Evolutionary conservation across 2,888 invertebrate species (phyloP).

Genomic region (Isotomurus palustris): DNA sequence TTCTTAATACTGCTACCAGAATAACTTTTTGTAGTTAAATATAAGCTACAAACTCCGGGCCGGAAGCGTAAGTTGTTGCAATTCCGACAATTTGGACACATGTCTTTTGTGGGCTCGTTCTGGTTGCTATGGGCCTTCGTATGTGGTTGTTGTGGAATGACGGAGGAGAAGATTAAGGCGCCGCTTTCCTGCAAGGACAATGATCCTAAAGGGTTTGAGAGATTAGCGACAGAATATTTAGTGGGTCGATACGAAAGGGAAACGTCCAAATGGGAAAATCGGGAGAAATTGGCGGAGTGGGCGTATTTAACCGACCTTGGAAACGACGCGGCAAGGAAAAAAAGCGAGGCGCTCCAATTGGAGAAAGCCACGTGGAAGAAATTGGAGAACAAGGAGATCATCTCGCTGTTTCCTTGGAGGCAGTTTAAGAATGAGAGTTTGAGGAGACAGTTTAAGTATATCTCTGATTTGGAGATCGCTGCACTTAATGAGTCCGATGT

Average conservation of each 20-base stretch:
- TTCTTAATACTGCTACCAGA: too few species aligned
- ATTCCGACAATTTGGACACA: too few species aligned
- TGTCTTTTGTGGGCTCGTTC: too few species aligned
- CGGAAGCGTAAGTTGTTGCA: too few species aligned
- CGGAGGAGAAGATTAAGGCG: too few species aligned
- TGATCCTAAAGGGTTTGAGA: too few species aligned
- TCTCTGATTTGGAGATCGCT: slow-evolving; percentile 68
- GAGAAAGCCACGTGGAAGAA: slow-evolving; percentile 61
- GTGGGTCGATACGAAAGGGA: slow-evolving; percentile 20
- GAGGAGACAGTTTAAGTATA: slow-evolving; percentile 64
- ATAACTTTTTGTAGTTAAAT: too few species aligned
- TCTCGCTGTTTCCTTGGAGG: slow-evolving; percentile 53
- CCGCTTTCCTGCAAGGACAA: too few species aligned
- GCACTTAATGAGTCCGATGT: slow-evolving; percentile 53
- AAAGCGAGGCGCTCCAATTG: slow-evolving; percentile 21
- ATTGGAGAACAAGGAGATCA: slow-evolving; percentile 68
- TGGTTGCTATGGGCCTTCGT: too few species aligned
- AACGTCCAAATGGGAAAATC: slow-evolving; percentile 48
- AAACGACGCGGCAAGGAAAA: slow-evolving; percentile 30
- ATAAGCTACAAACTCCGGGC: too few species aligned
- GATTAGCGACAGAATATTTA: slow-evolving; percentile 29
- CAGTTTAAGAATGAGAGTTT: slow-evolving; percentile 63
- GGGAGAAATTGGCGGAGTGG: slow-evolving; percentile 50
- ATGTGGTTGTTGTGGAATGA: too few species aligned
- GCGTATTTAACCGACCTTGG: slow-evolving; percentile 49